Evolutionary conservation across 2,797 vertebrate genomes (phyloP).

Genomic region (Ambastaia sidthimunki): DNA sequence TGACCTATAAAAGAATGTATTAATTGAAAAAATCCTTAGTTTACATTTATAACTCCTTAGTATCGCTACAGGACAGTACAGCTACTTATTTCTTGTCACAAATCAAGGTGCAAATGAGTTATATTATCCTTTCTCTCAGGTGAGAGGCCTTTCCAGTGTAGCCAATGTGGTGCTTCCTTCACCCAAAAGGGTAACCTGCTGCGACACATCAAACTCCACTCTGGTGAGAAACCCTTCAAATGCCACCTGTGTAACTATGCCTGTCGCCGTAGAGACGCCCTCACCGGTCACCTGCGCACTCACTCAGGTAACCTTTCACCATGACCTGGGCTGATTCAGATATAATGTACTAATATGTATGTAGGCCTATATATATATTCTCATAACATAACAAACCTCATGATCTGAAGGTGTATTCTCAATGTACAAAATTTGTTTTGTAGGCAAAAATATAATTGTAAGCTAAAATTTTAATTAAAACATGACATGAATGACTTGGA

Average conservation of each 20-base stretch:
- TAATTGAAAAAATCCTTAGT: not conserved
- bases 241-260: conserved; percentile 99
- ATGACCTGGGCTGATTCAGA: not conserved
- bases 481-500: too few relatives aligned
- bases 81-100: not conserved
- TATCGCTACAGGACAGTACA: too few relatives aligned
- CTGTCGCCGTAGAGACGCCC: conserved; percentile 96
- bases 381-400: too few relatives aligned
- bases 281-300: conserved; percentile 94
- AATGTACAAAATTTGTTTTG: too few relatives aligned
- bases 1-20: not conserved
- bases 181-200: conserved; percentile 99
- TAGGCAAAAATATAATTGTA: too few relatives aligned
- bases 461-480: too few relatives aligned
- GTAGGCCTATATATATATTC: too few relatives aligned
- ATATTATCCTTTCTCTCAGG: conserved; percentile 75
- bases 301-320: conserved; percentile 86
- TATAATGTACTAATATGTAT: not conserved
- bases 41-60: too few relatives aligned
- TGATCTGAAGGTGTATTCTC: too few relatives aligned
- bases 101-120: conserved; percentile 34
- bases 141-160: conserved; percentile 98
- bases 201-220: conserved; percentile 97
- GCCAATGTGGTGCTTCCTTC: conserved; percentile 97
- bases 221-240: conserved; percentile 98